Evolutionary conservation across 2,797 vertebrate genomes (phyloP).

Genomic region (Sebastes nivosus): DNA sequence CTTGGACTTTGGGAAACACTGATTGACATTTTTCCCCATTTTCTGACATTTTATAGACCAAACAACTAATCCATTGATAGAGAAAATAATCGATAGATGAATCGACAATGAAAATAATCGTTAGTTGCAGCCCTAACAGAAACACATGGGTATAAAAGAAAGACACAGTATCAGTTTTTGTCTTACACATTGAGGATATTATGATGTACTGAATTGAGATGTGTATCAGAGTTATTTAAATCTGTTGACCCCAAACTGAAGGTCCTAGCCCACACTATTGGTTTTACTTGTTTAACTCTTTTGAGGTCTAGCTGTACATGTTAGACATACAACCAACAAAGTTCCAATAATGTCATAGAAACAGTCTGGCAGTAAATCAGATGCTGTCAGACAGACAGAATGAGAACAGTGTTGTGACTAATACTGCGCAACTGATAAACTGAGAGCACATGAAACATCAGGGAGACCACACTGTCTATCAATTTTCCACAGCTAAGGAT

Average conservation of each 20-base stretch:
- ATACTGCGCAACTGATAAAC: background rate
- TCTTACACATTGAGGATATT: background rate
- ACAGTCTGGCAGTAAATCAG: background rate
- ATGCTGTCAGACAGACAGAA: background rate
- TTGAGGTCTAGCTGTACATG: background rate
- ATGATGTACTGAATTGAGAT: background rate
- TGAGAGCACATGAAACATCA: background rate
- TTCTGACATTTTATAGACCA: no score
- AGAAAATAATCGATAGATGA: no score
- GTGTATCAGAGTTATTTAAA: background rate
- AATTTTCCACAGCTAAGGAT: background rate
- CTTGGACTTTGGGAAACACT: no score
- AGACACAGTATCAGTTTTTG: background rate
- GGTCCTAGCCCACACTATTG: background rate
- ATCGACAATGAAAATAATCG: no score
- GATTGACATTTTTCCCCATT: no score
- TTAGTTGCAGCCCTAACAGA: no score
- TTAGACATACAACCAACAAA: background rate
- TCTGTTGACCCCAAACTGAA: constrained; percentile 1
- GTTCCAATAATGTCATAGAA: background rate
- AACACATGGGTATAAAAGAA: background rate
- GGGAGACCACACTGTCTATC: background rate
- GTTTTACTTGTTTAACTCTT: background rate
- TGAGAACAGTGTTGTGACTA: background rate
- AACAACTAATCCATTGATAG: no score